phyloP scores from a whole-genome alignment of 2,888 invertebrate species.

The Pyrrhosoma nymphula region DNA sequence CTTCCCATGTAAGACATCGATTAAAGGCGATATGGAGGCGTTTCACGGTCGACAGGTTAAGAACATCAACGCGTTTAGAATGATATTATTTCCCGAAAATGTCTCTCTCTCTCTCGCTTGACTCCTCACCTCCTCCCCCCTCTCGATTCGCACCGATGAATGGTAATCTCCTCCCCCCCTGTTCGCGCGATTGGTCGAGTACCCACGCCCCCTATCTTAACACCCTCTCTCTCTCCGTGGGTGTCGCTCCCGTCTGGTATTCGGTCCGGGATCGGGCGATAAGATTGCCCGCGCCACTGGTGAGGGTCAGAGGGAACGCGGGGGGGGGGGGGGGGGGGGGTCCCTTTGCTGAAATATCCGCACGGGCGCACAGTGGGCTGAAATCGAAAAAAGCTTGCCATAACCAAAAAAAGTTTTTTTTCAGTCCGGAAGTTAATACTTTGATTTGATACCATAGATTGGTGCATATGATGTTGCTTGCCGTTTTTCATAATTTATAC shows the following conservation, averaged over 20 bases:
- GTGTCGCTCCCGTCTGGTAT: too few relatives aligned
- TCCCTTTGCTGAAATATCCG: neutral
- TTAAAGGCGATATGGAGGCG: neutral
- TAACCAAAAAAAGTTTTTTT: too few relatives aligned
- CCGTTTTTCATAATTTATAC: too few relatives aligned
- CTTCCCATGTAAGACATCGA: neutral
- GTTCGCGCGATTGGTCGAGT: neutral
- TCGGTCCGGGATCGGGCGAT: neutral
- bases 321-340: neutral
- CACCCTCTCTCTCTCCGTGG: neutral
- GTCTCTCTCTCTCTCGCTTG: neutral
- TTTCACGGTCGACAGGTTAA: neutral
- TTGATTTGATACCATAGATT: too few relatives aligned
- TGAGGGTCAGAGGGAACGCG: neutral
- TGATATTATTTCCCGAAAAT: neutral
- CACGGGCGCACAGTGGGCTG: too few relatives aligned
- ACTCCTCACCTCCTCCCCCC: neutral
- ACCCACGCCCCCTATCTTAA: neutral
- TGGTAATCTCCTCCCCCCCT: neutral
- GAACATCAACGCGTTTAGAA: conserved; percentile 4
- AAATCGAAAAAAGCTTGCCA: too few relatives aligned
- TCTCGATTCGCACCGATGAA: neutral
- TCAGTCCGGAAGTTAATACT: too few relatives aligned
- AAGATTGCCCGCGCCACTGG: neutral
- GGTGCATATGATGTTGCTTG: too few relatives aligned